Conservation (phyloP, 2,797 vertebrate species). For the Kryptopterus vitreolus region DNA sequence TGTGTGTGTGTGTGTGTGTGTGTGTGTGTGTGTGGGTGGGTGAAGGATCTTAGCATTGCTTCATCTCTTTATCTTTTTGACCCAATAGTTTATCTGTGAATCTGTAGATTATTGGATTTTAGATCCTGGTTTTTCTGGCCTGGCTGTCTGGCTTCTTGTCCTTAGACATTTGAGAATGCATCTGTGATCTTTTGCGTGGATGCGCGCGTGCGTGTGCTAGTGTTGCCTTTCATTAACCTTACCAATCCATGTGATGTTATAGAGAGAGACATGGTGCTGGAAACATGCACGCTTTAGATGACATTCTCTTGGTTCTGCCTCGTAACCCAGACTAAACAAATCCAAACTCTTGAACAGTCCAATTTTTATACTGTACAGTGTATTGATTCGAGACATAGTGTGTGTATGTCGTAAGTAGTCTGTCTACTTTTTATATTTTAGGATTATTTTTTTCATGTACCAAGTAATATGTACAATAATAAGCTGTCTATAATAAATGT, state of each 20-base stretch:
- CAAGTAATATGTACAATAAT: neutral
- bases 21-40: neutral
- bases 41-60: neutral
- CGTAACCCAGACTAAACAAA: conserved; percentile 25
- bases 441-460: neutral
- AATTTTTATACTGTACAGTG: neutral
- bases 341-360: conserved; percentile 2
- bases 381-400: neutral
- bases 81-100: conserved; percentile 39
- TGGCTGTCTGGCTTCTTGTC: conserved; percentile 36
- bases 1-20: conserved; percentile 6
- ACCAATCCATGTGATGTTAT: neutral
- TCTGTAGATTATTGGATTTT: conserved; percentile 34
- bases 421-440: neutral
- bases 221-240: neutral
- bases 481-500: neutral
- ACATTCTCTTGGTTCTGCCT: neutral
- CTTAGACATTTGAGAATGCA: conserved; percentile 1
- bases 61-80: conserved; percentile 27
- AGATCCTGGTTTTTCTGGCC: conserved; percentile 50
- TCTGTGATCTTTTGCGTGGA: neutral
- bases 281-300: neutral
- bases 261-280: neutral
- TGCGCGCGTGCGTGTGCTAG: neutral
- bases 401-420: neutral